Base-by-base conservation (phyloP, 2,797 vertebrate species). In the Tadarida brasiliensis region DNA sequence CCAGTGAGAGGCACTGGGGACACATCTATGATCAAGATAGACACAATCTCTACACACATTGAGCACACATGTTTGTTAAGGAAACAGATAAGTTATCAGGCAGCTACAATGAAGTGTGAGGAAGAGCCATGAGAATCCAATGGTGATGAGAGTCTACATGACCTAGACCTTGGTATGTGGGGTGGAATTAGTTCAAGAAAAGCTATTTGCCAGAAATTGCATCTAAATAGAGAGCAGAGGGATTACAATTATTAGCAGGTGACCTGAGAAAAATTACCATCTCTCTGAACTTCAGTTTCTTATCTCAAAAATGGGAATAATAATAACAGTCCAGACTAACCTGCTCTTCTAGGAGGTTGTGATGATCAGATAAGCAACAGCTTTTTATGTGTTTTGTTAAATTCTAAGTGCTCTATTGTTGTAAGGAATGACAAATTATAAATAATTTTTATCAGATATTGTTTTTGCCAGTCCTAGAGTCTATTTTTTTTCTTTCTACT, bases 261-360 rank as follows among this genome's bases (percentile, higher is more conserved):
- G 63, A 82, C 26, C 22, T 91, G 78, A 35, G 49, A 54, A 56
- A 94, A 49, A 51, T n/a, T 30, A 51, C 39, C 63, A 15, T 83
- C 71, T 94, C 61, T 44, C 51, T 49, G 67, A 87, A 9, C 65
- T 30, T 65, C 28, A 19, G 15, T 91, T 91, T 74, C 74, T 67
- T 78, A 77, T 73, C 68, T 85, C 39, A 67, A 73, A 93, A 96
- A 70, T n/a, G 65, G 49, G 28, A 84, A 73, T 54, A 24, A 49
- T 33, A 92, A 71, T 49, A 57, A 54, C 12, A 67, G 28, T 56
- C 17, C 26, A 5, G 16, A 74, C 24, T 67, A 68, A 47, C 20
- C 14, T n/a, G 19, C 77, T 92, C 78, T 49, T 28, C 68, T 26
- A 15, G 74, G 49, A 93, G 59, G 47, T 47, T 59, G 35, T 68